Conservation (phyloP, 1,140 invertebrate species). For the Alviniconcha marisindica region DNA sequence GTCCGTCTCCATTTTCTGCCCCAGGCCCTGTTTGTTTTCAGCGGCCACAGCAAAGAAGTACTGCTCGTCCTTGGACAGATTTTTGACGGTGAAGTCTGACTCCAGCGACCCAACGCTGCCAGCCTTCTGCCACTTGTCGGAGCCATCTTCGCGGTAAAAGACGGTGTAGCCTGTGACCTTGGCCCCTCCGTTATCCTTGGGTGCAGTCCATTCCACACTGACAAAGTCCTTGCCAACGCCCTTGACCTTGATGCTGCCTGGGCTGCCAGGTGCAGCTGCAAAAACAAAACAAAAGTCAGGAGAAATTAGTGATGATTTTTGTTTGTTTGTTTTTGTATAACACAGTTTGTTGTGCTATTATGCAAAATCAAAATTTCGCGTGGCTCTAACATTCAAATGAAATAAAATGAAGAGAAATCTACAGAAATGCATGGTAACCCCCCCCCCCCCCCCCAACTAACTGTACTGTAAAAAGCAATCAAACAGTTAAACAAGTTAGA, state of each 20-base stretch:
- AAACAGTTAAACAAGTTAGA: too few relatives aligned
- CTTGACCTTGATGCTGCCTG: conserved; percentile 84
- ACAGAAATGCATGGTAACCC: too few relatives aligned
- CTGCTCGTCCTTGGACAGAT: conserved; percentile 93
- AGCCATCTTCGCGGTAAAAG: conserved; percentile 88
- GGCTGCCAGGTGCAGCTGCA: conserved; percentile 86
- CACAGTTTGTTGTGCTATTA: too few relatives aligned
- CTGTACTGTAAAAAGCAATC: too few relatives aligned
- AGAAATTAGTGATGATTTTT: too few relatives aligned
- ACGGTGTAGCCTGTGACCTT: conserved; percentile 97
- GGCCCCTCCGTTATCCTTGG: conserved; percentile 89
- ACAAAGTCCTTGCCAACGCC: conserved; percentile 96
- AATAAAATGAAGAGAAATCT: too few relatives aligned
- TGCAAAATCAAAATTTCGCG: too few relatives aligned
- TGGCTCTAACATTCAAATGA: too few relatives aligned
- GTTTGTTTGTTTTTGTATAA: too few relatives aligned
- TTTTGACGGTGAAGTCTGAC: conserved; percentile 89
- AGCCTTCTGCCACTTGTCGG: conserved; percentile 88
- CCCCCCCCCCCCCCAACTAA: too few relatives aligned
- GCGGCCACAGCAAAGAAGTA: conserved; percentile 98
- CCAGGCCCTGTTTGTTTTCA: conserved; percentile 94
- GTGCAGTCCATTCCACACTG: conserved; percentile 92
- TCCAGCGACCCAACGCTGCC: conserved; percentile 88
- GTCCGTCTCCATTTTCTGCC: conserved; percentile 93
- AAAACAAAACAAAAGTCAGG: conserved; percentile 56